Conservation (phyloP, 35 echinoderm and acorn worm genomes). For the Apostichopus parvimensis region DNA sequence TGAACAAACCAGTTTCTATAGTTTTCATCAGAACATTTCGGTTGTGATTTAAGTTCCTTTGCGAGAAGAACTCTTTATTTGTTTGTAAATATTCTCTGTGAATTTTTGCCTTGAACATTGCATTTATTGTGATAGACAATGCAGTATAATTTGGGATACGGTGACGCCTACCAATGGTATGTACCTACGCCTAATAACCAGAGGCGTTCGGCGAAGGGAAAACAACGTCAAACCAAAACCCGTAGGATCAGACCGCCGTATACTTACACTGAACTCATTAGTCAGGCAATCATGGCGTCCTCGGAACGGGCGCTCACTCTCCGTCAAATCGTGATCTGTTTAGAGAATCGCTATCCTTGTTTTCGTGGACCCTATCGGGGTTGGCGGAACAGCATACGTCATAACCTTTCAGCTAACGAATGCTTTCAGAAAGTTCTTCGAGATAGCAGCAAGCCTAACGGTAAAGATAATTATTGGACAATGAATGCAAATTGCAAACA, state of each 20-base stretch:
- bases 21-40: too few relatives aligned
- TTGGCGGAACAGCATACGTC: constrained; percentile 88
- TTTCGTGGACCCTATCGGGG: constrained; percentile 75
- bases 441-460: constrained; percentile 55
- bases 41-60: too few relatives aligned
- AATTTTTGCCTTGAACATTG: background rate
- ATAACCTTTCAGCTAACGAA: constrained; percentile 79
- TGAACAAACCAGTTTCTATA: too few relatives aligned
- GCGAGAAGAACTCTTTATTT: background rate
- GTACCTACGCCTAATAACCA: background rate
- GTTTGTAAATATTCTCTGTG: too few relatives aligned
- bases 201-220: constrained; percentile 42
- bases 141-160: background rate
- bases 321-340: constrained; percentile 68
- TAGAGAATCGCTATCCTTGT: constrained; percentile 58
- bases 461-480: constrained; percentile 82
- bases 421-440: constrained; percentile 79
- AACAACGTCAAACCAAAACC: constrained; percentile 52
- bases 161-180: background rate
- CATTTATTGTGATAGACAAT: background rate
- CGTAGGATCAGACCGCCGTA: constrained; percentile 68
- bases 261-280: constrained; percentile 88
- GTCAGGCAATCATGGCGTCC: constrained; percentile 83
- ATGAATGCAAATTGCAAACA: constrained; percentile 37
- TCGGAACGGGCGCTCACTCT: constrained; percentile 64